Evolutionary conservation across 2,888 invertebrate species (phyloP), one percentile per base, ranked within the genome.

Genomic region (Lepas anatifera): DNA sequence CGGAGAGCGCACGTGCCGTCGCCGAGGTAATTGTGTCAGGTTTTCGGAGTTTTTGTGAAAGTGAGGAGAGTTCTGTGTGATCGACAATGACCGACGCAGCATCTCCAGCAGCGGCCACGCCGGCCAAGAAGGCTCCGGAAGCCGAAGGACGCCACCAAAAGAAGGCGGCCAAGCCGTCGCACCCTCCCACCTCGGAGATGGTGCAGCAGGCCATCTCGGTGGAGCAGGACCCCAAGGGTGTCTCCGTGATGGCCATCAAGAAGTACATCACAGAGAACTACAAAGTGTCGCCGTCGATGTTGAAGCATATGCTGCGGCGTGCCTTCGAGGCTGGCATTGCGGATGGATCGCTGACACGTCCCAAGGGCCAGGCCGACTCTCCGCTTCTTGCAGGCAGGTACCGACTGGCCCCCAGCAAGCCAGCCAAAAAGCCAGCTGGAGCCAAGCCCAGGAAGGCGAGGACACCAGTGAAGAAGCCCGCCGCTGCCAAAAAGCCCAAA

Each of bases 161-260:
- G 58, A 39, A 39, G 66, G 25, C 66, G 25, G 35, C 39, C 25
- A 41, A 39, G 66, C 66, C 66, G 39, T 25, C 39, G 4, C 66
- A 66, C 27, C 66, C 66, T 13, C 66, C 66, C 6, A 66, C 66
- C 25, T 25, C 39, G 39, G 39, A 72, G 68, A 81, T 81, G 81
- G 77, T 81, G 72, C 76, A 76, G 69, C 76, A 76, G 7, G 81
- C 80, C 43, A 75, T 81, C 72, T 74, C 73, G 48, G 71, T 75
- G 22, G 74, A 81, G 71, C 81, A 80, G 74, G 81, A 81, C 69
- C 75, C 80, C 48, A 78, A 78, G 71, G 81, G 82, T 25, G 79
- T 80, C 37, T 81, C 81, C 4, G 76, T 80, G 70, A 80, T 80
- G 72, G 81, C 81, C 18, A 79, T 82, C 72, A 74, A 80, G 68